phyloP scores from a whole-genome alignment of 2,113 vertebrate genomes.

The cattle (Bos taurus) region ARS-UCD2.0 NC_037330.1:43555501-43556000 shows the following conservation, averaged over 20 bases:
- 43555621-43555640: not conserved
- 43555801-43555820: not conserved
- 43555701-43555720: not conserved
- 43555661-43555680: not conserved
- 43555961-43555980: constrained; percentile 10
- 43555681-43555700: not conserved
- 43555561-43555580: not conserved
- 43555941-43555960: not conserved
- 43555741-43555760: not conserved
- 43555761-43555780: not conserved
- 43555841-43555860: not conserved
- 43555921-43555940: not conserved
- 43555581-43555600: not conserved
- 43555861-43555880: not conserved
- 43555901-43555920: not conserved
- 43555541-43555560: not conserved
- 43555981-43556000: not conserved
- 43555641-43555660: not conserved
- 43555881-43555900: not conserved
- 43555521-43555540: constrained; percentile 17
- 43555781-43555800: not conserved
- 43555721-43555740: not conserved
- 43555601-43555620: not conserved
- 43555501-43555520: constrained; percentile 24
- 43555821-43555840: not conserved